phyloP scores from a whole-genome alignment of 2,113 vertebrate species.

The Otolemur garnettii region DNA sequence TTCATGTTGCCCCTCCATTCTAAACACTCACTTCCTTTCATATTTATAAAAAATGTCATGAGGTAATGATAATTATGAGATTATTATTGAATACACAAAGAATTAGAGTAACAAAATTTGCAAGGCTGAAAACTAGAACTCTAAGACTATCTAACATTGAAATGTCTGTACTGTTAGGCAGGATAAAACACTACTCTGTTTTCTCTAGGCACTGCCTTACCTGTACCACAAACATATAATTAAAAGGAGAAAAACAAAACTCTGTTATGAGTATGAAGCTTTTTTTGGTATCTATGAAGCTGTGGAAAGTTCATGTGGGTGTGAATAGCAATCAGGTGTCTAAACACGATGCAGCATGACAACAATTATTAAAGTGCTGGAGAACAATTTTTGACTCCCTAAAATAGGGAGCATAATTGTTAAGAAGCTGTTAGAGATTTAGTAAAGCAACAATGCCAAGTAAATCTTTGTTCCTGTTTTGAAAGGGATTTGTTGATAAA shows the following conservation, averaged over 20 bases:
- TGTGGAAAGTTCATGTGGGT: neutral
- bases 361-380: neutral
- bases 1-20: neutral
- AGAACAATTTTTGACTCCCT: neutral
- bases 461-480: neutral
- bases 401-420: neutral
- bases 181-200: neutral
- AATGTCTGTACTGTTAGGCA: neutral
- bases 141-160: neutral
- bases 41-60: neutral
- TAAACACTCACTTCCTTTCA: neutral
- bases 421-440: neutral
- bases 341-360: neutral
- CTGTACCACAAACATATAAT: neutral
- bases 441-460: neutral
- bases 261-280: neutral
- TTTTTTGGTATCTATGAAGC: neutral
- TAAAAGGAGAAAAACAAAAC: neutral
- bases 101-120: neutral
- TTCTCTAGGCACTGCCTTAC: neutral
- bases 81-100: neutral
- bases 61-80: neutral
- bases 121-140: neutral
- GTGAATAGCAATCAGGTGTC: neutral
- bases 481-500: neutral